Evolutionary conservation across 2,113 vertebrate genomes (phyloP).

Genomic region (Pseudois nayaur): DNA sequence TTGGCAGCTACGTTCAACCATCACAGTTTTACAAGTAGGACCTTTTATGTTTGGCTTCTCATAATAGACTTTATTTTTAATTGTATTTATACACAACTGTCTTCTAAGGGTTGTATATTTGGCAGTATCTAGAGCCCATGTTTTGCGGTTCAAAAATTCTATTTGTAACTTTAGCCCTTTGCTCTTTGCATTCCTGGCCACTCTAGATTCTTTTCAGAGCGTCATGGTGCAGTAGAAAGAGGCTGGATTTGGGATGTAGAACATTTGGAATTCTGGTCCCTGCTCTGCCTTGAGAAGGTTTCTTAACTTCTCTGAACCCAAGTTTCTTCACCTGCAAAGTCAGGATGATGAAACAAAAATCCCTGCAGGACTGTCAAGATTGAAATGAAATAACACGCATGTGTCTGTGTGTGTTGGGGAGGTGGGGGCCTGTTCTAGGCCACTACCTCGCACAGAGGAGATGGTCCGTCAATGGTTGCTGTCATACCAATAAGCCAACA

Average conservation of each 20-base stretch:
- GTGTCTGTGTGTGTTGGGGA: background rate
- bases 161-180: background rate
- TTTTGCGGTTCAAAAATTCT: background rate
- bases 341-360: background rate
- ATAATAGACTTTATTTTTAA: background rate
- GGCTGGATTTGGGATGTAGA: background rate
- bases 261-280: background rate
- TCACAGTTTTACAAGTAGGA: background rate
- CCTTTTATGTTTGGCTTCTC: background rate
- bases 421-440: background rate
- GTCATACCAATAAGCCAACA: background rate
- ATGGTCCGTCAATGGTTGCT: background rate
- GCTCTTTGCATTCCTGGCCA: background rate
- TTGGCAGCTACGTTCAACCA: background rate
- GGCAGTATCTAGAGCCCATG: background rate
- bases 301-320: background rate
- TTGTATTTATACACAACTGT: background rate
- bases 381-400: background rate
- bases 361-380: background rate
- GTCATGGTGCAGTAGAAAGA: background rate
- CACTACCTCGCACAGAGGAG: background rate
- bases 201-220: background rate
- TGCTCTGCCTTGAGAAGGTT: background rate
- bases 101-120: background rate
- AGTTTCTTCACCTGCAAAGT: background rate